Evolutionary conservation across 2,113 vertebrate species (phyloP), one percentile per base, ranked within the genome.

Genomic region (Poeciliopsis turrubarensis): DNA sequence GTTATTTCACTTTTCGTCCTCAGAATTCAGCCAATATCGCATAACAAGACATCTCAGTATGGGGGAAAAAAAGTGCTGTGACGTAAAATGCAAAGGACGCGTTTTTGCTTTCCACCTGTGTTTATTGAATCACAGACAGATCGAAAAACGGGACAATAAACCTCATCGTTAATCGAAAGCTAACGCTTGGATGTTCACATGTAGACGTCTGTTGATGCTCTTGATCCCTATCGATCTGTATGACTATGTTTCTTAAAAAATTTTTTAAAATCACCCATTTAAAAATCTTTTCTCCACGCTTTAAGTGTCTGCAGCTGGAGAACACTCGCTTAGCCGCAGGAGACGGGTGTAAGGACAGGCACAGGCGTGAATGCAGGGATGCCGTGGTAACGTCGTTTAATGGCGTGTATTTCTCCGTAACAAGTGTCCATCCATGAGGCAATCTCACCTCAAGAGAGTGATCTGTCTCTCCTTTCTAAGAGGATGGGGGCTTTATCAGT

Each of bases 381-480:
- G 75, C 82, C 80, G 27, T 41, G 81, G 83, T 80, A 89, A 91
- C 90, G 89, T 90, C 83, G 81, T 76, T 79, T 90, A 87, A 85
- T 78, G 83, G 87, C 90, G 89, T 90, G 91, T 87, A 89, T 92
- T 92, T 91, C 91, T 89, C 82, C 81, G 85, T 92, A 92, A 92
- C 91, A 92, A 93, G 90, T 91, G 90, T 93, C 90, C 89, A 90
- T 90, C 86, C 87, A 86, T 67, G 62, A 91, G 86, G 87, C 91
- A 92, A 92, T 93, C 90, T 91, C 89, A 89, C 86, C 92, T 92
- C 85, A 87, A 92, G 90, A 91, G 91, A 92, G 88, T 77, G 83
- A 89, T 89, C 87, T 79, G 83, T 87, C 83, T 89, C 82, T 83
- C 72, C 78, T 90, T 64, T 69, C 84, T 88, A 82, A 90, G 89